Conservation (phyloP, 2,113 vertebrate genomes). For the Cathartes aura region DNA sequence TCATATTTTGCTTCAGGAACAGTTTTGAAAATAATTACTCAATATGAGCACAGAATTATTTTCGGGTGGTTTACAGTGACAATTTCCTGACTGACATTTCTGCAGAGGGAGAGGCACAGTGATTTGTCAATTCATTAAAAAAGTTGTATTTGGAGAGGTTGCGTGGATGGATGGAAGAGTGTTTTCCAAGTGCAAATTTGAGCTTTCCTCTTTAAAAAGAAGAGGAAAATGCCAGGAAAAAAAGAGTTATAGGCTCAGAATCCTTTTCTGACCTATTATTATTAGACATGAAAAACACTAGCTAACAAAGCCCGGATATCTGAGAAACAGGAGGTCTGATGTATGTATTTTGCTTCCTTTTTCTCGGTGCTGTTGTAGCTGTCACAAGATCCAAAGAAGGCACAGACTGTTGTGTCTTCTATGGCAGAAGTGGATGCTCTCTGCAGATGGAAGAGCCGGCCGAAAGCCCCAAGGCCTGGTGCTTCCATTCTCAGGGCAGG, state of each 20-base stretch:
- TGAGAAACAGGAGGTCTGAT: not conserved
- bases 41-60: constrained; percentile 24
- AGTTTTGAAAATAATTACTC: constrained; percentile 52
- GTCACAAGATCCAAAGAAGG: not conserved
- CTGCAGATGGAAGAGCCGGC: not conserved
- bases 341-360: not conserved
- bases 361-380: not conserved
- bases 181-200: not conserved
- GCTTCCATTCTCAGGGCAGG: not conserved
- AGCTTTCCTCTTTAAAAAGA: not conserved
- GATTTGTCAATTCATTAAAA: not conserved
- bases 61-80: constrained; percentile 13
- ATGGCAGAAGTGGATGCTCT: not conserved
- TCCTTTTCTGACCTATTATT: not conserved
- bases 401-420: not conserved
- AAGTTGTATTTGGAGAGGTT: not conserved
- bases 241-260: not conserved
- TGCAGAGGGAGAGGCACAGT: not conserved
- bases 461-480: not conserved
- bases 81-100: constrained; percentile 6
- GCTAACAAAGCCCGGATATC: not conserved
- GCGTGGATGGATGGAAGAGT: not conserved
- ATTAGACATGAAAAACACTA: not conserved
- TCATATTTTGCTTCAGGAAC: constrained; percentile 51
- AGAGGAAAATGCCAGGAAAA: not conserved